These are phyloP conservation scores for Xenopus tropicalis DNA, from an alignment of 2,113 vertebrate genomes.

Conservation along the genomic window UCB_Xtro_10.0 CM004443.2:99622001-99622500, in stretches of 20 bases:
- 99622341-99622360: neutral
- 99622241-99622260: neutral
- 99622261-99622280: neutral
- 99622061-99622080: too few relatives aligned
- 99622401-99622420: slow-evolving; percentile 14
- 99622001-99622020: too few relatives aligned
- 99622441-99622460: neutral
- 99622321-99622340: neutral
- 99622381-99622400: slow-evolving; percentile 7
- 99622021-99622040: too few relatives aligned
- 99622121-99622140: too few relatives aligned
- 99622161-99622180: too few relatives aligned
- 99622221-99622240: too few relatives aligned
- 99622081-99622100: too few relatives aligned
- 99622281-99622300: slow-evolving; percentile 1
- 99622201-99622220: too few relatives aligned
- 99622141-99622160: too few relatives aligned
- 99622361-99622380: slow-evolving; percentile 1
- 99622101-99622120: too few relatives aligned
- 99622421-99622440: neutral
- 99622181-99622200: too few relatives aligned
- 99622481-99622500: slow-evolving; percentile 5
- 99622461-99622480: neutral
- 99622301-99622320: slow-evolving; percentile 9
- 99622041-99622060: too few relatives aligned